Percentiles rank a stretch among this genome's conserved stretches.
phyloP scores from a whole-genome alignment of 2,888 invertebrate species.

The Metellina segmentata region DNA sequence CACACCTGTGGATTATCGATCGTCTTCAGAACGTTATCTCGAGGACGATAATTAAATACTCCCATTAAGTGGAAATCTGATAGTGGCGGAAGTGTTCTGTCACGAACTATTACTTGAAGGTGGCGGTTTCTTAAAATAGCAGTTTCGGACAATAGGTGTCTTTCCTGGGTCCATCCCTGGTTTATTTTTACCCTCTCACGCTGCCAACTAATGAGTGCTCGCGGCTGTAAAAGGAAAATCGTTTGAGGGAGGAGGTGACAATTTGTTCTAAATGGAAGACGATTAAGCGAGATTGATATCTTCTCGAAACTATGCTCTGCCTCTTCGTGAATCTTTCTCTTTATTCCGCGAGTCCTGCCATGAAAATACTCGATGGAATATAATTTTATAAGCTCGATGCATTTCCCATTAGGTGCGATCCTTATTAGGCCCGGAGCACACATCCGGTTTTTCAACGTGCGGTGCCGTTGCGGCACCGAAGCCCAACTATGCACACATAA shows the following conservation, averaged over 20 bases:
- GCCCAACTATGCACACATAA: too few species aligned
- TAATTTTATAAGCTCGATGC: too few species aligned
- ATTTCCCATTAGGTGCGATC: too few species aligned
- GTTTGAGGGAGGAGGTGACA: not conserved
- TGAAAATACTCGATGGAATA: too few species aligned
- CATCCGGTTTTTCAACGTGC: too few species aligned
- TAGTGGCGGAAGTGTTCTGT: slow-evolving; percentile 8
- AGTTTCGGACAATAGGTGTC: slow-evolving; percentile 1
- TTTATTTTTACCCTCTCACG: not conserved
- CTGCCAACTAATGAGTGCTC: not conserved
- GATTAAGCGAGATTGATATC: slow-evolving; percentile 9
- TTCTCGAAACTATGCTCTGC: not conserved
- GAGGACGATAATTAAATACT: too few species aligned
- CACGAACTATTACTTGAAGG: not conserved
- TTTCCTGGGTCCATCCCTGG: not conserved
- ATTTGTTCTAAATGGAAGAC: slow-evolving; percentile 11
- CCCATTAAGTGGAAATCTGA: too few species aligned
- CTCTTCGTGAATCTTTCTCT: not conserved
- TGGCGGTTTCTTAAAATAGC: slow-evolving; percentile 31
- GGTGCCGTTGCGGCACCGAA: too few species aligned
- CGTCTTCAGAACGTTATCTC: too few species aligned
- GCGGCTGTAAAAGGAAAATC: slow-evolving; percentile 16
- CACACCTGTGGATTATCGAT: not conserved
- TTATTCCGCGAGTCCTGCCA: not conserved
- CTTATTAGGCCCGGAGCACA: too few species aligned